Conservation (phyloP, 53 echinoderm and acorn worm genomes). For the Luidia sarsii region DNA sequence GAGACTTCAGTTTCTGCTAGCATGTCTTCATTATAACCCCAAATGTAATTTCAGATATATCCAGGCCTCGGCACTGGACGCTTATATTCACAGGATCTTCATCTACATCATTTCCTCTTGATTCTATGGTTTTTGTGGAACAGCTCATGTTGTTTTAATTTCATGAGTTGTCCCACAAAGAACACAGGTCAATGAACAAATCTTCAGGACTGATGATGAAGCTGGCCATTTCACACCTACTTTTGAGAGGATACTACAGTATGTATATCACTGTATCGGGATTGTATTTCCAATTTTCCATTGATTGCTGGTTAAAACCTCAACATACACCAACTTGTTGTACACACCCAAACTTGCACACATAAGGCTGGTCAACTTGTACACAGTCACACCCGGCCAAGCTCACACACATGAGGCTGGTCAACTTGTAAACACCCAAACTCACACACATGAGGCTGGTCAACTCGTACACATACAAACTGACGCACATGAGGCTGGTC, state of each 20-base stretch:
- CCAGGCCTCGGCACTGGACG: too few relatives aligned
- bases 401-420: too few relatives aligned
- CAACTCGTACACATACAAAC: too few relatives aligned
- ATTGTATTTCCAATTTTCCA: neutral
- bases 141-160: slow-evolving; percentile 83
- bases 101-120: slow-evolving; percentile 38
- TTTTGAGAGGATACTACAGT: neutral
- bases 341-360: neutral
- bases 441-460: too few relatives aligned
- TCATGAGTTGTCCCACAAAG: slow-evolving; percentile 99
- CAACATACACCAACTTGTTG: neutral
- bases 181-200: slow-evolving; percentile 87
- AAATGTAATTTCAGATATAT: too few relatives aligned
- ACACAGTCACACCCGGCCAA: too few relatives aligned
- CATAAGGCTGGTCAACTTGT: neutral
- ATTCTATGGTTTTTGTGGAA: slow-evolving; percentile 99
- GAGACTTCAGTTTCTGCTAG: too few relatives aligned
- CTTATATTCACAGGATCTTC: too few relatives aligned
- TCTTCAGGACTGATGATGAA: neutral
- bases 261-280: neutral
- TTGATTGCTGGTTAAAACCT: neutral
- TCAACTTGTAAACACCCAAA: too few relatives aligned
- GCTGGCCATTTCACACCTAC: too few relatives aligned
- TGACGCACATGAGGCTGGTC: too few relatives aligned
- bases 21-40: too few relatives aligned